These are phyloP conservation scores for Temnothorax unifasciatus DNA, from an alignment of 2,888 invertebrate species.

Conservation along the genomic window DNA sequence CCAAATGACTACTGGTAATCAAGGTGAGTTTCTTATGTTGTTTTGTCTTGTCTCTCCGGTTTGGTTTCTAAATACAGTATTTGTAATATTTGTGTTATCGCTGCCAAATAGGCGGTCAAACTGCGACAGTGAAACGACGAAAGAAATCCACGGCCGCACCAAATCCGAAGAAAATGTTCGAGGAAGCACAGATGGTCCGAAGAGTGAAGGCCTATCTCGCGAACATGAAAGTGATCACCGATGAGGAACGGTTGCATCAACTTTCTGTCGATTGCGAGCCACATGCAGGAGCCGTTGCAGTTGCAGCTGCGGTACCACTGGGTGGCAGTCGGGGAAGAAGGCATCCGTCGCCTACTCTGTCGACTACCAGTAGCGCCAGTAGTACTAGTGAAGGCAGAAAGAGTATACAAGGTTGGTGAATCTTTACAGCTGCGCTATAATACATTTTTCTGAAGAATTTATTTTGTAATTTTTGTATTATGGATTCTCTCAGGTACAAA, in stretches of 20 bases:
- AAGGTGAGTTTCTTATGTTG: conserved; percentile 76
- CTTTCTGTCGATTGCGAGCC: conserved; percentile 97
- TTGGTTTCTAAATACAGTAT: background rate
- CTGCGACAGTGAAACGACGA: conserved; percentile 94
- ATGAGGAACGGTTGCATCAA: conserved; percentile 95
- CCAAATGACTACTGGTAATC: conserved; percentile 92
- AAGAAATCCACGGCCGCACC: conserved; percentile 96
- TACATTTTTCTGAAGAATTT: background rate
- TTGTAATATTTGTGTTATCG: conserved; percentile 59
- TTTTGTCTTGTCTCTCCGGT: background rate
- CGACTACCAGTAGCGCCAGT: conserved; percentile 96
- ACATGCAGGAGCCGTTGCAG: conserved; percentile 83
- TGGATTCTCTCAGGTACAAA: conserved; percentile 81
- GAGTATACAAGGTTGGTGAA: conserved; percentile 82
- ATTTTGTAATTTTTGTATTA: background rate
- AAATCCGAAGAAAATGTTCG: conserved; percentile 99
- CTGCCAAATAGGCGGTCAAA: conserved; percentile 88
- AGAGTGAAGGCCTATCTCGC: conserved; percentile 98
- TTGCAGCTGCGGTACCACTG: conserved; percentile 88
- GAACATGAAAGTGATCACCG: conserved; percentile 96
- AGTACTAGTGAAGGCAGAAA: conserved; percentile 93
- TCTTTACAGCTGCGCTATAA: background rate
- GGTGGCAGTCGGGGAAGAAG: conserved; percentile 90
- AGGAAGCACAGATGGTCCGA: conserved; percentile 99
- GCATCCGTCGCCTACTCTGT: conserved; percentile 97